Evolutionary conservation across 1,140 invertebrate species (phyloP).

Genomic region (Macrotrachela quadricornifera): DNA sequence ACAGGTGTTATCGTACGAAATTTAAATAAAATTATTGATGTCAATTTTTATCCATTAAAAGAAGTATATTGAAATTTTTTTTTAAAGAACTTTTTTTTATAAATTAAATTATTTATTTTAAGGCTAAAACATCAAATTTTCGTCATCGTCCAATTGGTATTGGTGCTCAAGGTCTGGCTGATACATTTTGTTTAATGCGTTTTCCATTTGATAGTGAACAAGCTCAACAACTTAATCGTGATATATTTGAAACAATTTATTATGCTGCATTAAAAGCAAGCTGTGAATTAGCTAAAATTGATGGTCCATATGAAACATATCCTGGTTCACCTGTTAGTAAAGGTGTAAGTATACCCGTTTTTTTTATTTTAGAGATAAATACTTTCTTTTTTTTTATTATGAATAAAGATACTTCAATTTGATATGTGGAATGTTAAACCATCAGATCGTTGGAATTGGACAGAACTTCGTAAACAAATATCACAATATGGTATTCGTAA

Average conservation of each 20-base stretch:
- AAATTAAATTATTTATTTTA: slow-evolving; percentile 31
- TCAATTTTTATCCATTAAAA: slow-evolving; percentile 80
- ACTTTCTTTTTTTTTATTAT: neutral
- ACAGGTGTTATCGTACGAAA: slow-evolving; percentile 72
- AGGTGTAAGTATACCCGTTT: slow-evolving; percentile 39
- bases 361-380: neutral
- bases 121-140: slow-evolving; percentile 48
- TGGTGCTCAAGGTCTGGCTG: slow-evolving; percentile 84
- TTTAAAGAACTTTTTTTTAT: neutral
- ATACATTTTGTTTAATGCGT: slow-evolving; percentile 81
- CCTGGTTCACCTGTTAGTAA: slow-evolving; percentile 70
- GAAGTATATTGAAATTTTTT: slow-evolving; percentile 39
- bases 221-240: slow-evolving; percentile 64
- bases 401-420: slow-evolving; percentile 58
- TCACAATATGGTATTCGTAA: slow-evolving; percentile 73
- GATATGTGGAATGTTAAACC: slow-evolving; percentile 93
- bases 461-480: slow-evolving; percentile 57
- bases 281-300: slow-evolving; percentile 69
- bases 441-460: slow-evolving; percentile 72
- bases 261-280: slow-evolving; percentile 86
- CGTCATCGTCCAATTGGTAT: slow-evolving; percentile 82
- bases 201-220: slow-evolving; percentile 59
- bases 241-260: slow-evolving; percentile 97
- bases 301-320: slow-evolving; percentile 74
- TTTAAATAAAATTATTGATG: slow-evolving; percentile 88